Evolutionary conservation across 1,140 invertebrate species (phyloP).

Genomic region (Brachionus rubens): DNA sequence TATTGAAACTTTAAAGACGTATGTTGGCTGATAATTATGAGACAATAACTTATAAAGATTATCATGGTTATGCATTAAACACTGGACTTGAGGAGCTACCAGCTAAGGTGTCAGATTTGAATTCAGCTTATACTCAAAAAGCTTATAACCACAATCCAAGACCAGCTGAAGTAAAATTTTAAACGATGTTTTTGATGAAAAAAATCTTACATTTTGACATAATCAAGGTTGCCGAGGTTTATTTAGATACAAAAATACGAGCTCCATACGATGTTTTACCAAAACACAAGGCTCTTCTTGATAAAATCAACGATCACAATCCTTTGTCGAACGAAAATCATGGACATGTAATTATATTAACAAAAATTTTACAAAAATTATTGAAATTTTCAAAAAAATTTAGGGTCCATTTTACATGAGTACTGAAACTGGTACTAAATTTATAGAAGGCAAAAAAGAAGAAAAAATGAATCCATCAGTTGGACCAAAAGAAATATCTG

Average conservation of each 20-base stretch:
- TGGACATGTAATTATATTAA: conserved; percentile 4
- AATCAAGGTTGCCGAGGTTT: background rate
- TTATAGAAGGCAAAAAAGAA: background rate
- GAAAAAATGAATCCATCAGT: conserved; percentile 2
- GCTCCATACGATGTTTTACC: conserved; percentile 34
- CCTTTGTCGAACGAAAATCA: conserved; percentile 23
- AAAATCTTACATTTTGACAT: background rate
- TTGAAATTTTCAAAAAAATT: background rate
- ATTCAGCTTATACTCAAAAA: conserved; percentile 17
- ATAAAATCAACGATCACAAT: conserved; percentile 24
- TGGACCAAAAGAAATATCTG: conserved; percentile 25
- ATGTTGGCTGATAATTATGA: conserved; percentile 20
- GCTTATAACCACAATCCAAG: conserved; percentile 23
- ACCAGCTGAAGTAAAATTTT: conserved; percentile 2
- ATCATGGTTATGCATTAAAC: background rate
- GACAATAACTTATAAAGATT: background rate
- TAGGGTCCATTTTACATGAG: conserved; percentile 33
- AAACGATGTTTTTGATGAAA: background rate
- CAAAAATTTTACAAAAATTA: background rate
- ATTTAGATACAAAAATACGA: conserved; percentile 21
- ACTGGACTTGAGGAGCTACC: conserved; percentile 17
- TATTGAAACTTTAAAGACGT: background rate
- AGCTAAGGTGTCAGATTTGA: background rate
- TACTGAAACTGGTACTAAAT: background rate
- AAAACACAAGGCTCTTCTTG: conserved; percentile 1